phyloP scores from a whole-genome alignment of 2,113 vertebrate species.

The Podarcis raffonei region DNA sequence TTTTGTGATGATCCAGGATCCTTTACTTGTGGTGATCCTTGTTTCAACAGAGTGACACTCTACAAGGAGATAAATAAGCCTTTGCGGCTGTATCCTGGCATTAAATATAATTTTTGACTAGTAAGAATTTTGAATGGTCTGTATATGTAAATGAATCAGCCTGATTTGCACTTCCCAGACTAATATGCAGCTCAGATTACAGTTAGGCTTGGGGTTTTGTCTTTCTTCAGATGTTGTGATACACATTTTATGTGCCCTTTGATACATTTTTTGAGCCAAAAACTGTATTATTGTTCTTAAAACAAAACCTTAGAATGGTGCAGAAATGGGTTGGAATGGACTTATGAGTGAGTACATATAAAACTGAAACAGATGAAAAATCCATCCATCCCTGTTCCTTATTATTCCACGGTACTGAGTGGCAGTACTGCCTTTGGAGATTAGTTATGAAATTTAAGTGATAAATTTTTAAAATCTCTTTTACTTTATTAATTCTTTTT shows the following conservation, averaged over 20 bases:
- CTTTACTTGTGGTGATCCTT: background rate
- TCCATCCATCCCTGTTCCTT: background rate
- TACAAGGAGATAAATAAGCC: no score
- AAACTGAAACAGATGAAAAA: background rate
- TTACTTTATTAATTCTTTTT: conserved; percentile 51
- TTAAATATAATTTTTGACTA: background rate
- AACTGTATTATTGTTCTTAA: no score
- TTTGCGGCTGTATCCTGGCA: background rate
- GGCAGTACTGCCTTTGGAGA: background rate
- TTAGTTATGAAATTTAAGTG: background rate
- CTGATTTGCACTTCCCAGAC: background rate
- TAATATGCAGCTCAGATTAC: background rate
- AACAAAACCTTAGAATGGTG: background rate
- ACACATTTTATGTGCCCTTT: background rate
- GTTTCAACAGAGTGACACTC: no score
- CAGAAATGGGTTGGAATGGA: background rate
- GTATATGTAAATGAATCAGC: background rate
- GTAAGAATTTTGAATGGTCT: background rate
- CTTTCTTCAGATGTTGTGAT: background rate
- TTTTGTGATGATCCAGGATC: background rate
- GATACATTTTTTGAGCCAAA: no score
- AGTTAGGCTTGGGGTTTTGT: background rate
- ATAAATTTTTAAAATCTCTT: background rate
- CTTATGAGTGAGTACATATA: background rate
- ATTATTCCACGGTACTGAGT: no score